Percentiles rank a stretch among this genome's conserved stretches.
Evolutionary conservation across 1,140 invertebrate species (phyloP).

Genomic region (Euura saliciscinereae): DNA sequence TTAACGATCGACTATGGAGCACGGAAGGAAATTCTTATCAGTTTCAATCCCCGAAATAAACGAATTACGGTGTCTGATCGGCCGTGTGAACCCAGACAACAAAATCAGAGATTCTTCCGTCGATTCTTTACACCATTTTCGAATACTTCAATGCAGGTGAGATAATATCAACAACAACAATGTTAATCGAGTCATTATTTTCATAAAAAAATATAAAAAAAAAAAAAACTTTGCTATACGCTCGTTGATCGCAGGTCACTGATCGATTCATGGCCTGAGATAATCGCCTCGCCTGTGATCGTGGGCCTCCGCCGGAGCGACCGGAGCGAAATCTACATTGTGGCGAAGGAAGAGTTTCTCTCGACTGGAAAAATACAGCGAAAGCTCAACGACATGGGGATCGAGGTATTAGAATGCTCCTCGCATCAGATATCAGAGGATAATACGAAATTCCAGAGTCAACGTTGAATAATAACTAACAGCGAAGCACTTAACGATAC

Average conservation of each 20-base stretch:
- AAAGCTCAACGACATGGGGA: conserved; percentile 26
- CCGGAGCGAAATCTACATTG: conserved; percentile 28
- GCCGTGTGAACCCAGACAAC: conserved; percentile 22
- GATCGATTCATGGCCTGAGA: conserved; percentile 29
- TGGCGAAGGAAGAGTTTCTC: conserved; percentile 27
- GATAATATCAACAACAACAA: too few species aligned
- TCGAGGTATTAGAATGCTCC: conserved; percentile 11
- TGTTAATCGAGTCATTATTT: too few species aligned
- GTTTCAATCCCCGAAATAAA: conserved; percentile 24
- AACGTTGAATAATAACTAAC: too few species aligned
- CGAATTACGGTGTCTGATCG: conserved; percentile 32
- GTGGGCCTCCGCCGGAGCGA: conserved; percentile 17
- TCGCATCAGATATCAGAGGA: too few species aligned
- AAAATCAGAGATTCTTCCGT: conserved; percentile 24
- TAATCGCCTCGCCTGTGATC: conserved; percentile 37
- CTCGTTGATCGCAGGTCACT: conserved; percentile 28
- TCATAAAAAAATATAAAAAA: not conserved
- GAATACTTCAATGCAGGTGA: conserved; percentile 42
- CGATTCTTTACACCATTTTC: conserved; percentile 33
- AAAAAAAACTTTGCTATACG: too few species aligned
- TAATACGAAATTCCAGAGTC: too few species aligned
- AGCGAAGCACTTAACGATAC: not conserved
- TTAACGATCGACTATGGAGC: not conserved
- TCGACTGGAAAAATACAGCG: conserved; percentile 26
- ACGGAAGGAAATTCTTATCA: not conserved